Base-by-base conservation (phyloP, 64 coral and sea anemone genomes). In the Actinia equina region DNA sequence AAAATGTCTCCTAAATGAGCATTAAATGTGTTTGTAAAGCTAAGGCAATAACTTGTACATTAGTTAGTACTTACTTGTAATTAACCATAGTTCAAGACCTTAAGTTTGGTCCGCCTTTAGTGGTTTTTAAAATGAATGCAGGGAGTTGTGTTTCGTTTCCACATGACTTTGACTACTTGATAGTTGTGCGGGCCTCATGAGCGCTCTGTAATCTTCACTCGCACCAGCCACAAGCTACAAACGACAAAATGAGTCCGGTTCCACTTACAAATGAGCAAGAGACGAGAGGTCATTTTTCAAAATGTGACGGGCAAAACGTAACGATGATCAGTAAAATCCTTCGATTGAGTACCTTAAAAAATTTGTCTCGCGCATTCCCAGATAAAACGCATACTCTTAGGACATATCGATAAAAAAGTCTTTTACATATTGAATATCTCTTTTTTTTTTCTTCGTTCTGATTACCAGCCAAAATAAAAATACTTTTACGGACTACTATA, bases 271-370 rank as follows among this genome's bases (percentile, higher is more conserved):
- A 10, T 41, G 27, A 13, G 69, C 69, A 1, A 41, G 63, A 69
- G 69, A n/a, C 69, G 69, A 74, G 27, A 41, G 69, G 23, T 30
- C 69, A 74, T 74, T 74, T 74, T 74, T 74, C 69, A 74, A 74
- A 74, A 74, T 42, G 69, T 74, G 69, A 74, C 69, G 69, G 69
- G 69, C 25, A 71, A 71, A 71, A 71, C 55, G 55, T 37, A 14
- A 27, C 23, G 69, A 71, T 71, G 69, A 71, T 20, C 46, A 16
- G 55, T 13, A n/a, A 13, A 57, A 57, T 37, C 69, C 22, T 71
- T 71, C 10, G 25, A 27, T 14, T 71, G 69, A 71, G 25, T 71
- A 17, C 26, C n/a, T 74, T 30, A 4, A 74, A 27, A 8, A 74
- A n/a, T n/a, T 30, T 25, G 7, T 25, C 69, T 27, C 18, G 69